These are phyloP conservation scores for Camptogramma bilineatum DNA, from an alignment of 2,888 invertebrate genomes.

Conservation along the genomic window DNA sequence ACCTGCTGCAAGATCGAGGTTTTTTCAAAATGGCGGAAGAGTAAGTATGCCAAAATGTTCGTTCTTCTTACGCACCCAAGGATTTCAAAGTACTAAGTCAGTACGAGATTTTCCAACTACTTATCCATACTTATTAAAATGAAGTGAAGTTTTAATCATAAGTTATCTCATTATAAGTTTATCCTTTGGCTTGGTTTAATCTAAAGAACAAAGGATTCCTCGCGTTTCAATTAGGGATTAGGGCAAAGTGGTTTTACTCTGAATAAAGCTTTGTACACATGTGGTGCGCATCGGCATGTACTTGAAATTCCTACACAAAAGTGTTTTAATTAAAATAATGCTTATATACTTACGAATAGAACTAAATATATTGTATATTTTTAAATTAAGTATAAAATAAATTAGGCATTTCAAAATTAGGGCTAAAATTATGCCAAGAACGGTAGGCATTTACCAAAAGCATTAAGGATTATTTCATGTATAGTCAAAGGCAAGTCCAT, in stretches of 20 bases:
- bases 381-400: too few species aligned
- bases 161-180: constrained; percentile 48
- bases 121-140: constrained; percentile 32
- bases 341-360: too few species aligned
- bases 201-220: constrained; percentile 65
- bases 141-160: constrained; percentile 34
- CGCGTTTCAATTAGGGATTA: constrained; percentile 64
- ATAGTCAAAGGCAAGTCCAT: too few species aligned
- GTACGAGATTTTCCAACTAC: constrained; percentile 14
- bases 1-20: too few species aligned
- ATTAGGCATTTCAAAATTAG: too few species aligned
- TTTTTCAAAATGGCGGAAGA: too few species aligned
- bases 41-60: too few species aligned
- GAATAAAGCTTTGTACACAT: constrained; percentile 37
- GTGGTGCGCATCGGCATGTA: constrained; percentile 12
- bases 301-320: constrained; percentile 14
- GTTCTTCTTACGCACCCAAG: too few species aligned
- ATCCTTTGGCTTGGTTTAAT: constrained; percentile 48
- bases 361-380: too few species aligned
- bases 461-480: too few species aligned
- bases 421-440: too few species aligned
- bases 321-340: constrained; percentile 3
- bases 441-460: too few species aligned
- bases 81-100: not conserved
- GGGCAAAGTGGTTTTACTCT: constrained; percentile 50